These are phyloP conservation scores for Hydropotes inermis DNA, from an alignment of 2,113 vertebrate species.

Conservation along the genomic window DNA sequence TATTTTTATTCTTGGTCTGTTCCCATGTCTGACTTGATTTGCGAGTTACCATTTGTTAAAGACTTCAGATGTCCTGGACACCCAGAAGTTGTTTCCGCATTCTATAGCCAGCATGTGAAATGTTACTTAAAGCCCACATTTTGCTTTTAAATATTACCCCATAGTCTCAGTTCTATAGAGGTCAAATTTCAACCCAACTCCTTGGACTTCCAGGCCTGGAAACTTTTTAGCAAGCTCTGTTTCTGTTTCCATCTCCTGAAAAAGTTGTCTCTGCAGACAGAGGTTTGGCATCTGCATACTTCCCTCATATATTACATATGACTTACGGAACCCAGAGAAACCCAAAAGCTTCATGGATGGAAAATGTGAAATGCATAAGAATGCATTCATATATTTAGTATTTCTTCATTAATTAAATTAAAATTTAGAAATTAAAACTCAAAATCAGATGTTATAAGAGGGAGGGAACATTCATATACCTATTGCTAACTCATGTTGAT, in stretches of 20 bases:
- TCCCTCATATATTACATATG: slow-evolving; percentile 18
- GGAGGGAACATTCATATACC: neutral
- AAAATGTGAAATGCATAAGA: neutral
- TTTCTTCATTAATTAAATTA: slow-evolving; percentile 23
- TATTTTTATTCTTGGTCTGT: neutral
- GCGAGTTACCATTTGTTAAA: slow-evolving; percentile 36
- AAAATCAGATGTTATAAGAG: neutral
- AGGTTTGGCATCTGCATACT: slow-evolving; percentile 35
- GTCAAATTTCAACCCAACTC: slow-evolving; percentile 46
- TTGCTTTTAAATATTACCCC: slow-evolving; percentile 55
- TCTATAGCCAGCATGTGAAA: slow-evolving; percentile 36
- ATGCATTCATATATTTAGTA: neutral
- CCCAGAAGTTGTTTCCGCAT: slow-evolving; percentile 39
- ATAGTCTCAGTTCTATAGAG: slow-evolving; percentile 10
- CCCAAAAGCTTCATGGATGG: neutral
- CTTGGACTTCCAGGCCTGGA: slow-evolving; percentile 40
- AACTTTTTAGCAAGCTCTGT: slow-evolving; percentile 40
- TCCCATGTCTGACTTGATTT: neutral
- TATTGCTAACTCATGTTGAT: neutral
- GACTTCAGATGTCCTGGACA: slow-evolving; percentile 8
- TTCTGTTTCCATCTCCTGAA: slow-evolving; percentile 54
- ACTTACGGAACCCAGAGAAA: slow-evolving; percentile 14
- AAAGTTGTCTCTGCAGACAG: slow-evolving; percentile 50
- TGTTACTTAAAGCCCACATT: slow-evolving; percentile 58
- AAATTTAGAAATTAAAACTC: slow-evolving; percentile 27